These are phyloP conservation scores for Melanocharis versteri DNA, from an alignment of 2,113 vertebrate species.

Conservation along the genomic window DNA sequence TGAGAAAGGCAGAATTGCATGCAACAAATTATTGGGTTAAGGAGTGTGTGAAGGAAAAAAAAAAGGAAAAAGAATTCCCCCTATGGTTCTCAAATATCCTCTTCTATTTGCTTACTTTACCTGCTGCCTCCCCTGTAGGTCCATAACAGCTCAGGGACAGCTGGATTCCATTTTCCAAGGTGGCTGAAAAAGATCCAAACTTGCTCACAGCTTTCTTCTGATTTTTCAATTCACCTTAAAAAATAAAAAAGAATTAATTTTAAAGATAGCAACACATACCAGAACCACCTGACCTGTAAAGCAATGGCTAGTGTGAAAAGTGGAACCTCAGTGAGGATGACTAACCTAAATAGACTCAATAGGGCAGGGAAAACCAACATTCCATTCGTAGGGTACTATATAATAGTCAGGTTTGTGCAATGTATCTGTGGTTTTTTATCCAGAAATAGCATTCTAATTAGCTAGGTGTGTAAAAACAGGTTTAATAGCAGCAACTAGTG, in stretches of 20 bases:
- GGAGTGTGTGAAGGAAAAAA: neutral
- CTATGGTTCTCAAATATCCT: neutral
- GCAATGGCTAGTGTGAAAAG: neutral
- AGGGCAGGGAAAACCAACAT: neutral
- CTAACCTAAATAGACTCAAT: neutral
- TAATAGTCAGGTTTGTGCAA: neutral
- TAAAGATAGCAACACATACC: neutral
- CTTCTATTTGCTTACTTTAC: conserved; percentile 67
- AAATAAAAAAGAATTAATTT: neutral
- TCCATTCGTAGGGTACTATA: neutral
- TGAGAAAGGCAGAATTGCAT: conserved; percentile 1
- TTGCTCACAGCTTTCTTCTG: conserved; percentile 65
- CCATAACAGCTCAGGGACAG: conserved; percentile 86
- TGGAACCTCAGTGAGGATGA: neutral
- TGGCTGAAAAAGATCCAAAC: conserved; percentile 85
- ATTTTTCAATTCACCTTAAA: neutral
- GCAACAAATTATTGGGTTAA: conserved; percentile 1
- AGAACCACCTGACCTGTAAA: neutral
- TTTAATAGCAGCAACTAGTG: neutral
- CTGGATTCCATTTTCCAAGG: conserved; percentile 83
- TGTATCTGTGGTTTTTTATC: neutral
- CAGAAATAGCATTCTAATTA: neutral
- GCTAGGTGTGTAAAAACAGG: neutral
- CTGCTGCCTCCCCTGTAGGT: conserved; percentile 74
- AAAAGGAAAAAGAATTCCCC: neutral